phyloP scores from a whole-genome alignment of 2,113 vertebrate species.

The Etheostoma cragini region DNA sequence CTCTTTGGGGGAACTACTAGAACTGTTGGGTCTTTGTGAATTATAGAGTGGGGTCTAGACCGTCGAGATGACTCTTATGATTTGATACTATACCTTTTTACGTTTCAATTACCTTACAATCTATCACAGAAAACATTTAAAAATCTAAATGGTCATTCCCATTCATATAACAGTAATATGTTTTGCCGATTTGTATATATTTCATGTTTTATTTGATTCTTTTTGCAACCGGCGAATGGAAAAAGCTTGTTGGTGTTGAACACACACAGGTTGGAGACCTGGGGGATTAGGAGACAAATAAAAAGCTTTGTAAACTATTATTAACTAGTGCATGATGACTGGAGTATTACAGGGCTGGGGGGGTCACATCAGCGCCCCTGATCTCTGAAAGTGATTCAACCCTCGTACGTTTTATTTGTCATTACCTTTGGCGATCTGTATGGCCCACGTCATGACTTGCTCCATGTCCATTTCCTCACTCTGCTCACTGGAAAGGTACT shows the following conservation, averaged over 20 bases:
- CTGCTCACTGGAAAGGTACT: conserved; percentile 96
- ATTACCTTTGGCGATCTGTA: conserved; percentile 96
- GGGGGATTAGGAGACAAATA: neutral
- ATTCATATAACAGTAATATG: neutral
- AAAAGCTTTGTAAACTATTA: conserved; percentile 2
- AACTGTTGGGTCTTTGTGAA: too few species aligned
- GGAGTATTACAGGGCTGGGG: neutral
- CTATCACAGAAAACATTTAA: neutral
- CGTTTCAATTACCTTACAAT: neutral
- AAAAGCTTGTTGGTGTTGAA: neutral
- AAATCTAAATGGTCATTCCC: neutral
- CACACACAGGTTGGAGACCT: neutral
- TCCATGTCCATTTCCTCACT: conserved; percentile 99
- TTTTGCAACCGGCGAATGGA: neutral
- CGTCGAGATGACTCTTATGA: too few species aligned
- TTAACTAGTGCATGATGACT: neutral
- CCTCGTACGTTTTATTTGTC: neutral
- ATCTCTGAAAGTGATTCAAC: neutral
- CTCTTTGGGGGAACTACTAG: too few species aligned
- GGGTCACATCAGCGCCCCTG: neutral
- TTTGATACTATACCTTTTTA: neutral
- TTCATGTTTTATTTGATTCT: neutral
- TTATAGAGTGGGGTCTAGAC: too few species aligned
- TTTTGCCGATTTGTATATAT: neutral
- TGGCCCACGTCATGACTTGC: conserved; percentile 97